A percentile compares a stretch with the other conserved stretches of the same genome.
phyloP scores from a whole-genome alignment of 2,797 vertebrate species.

The Clarias laeviceps region DNA sequence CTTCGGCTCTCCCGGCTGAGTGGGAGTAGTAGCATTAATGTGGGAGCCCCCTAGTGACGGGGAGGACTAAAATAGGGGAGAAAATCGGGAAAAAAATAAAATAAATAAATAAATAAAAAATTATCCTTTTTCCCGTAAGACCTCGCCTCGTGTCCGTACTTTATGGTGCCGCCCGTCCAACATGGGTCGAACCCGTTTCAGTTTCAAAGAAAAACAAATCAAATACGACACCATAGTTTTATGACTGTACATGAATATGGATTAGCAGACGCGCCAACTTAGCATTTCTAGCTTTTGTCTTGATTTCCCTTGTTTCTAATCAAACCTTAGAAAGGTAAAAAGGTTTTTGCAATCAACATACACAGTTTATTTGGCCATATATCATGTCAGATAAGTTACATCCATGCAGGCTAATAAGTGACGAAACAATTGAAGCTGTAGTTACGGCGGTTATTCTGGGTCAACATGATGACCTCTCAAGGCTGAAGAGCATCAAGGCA shows the following conservation, averaged over 20 bases:
- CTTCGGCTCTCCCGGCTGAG: too few species aligned
- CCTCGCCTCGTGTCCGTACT: too few species aligned
- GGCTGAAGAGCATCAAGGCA: slow-evolving; percentile 44
- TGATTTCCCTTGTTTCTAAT: not conserved
- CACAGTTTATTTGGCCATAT: not conserved
- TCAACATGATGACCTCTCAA: slow-evolving; percentile 43
- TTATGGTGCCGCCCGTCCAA: too few species aligned
- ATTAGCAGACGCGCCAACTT: not conserved
- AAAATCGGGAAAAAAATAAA: too few species aligned
- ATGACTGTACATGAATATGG: not conserved
- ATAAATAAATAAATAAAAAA: too few species aligned
- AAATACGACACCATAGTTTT: not conserved
- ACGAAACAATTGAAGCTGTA: slow-evolving; percentile 9
- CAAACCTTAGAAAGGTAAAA: not conserved
- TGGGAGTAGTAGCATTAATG: too few species aligned
- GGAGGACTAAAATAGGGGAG: too few species aligned
- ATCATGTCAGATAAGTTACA: not conserved
- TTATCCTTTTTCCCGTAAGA: too few species aligned
- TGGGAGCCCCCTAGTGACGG: too few species aligned
- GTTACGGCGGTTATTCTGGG: slow-evolving; percentile 30
- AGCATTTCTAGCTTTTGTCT: not conserved
- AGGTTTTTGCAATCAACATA: not conserved
- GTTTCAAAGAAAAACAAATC: not conserved
- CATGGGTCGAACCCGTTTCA: too few species aligned
- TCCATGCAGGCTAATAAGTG: not conserved